Base-by-base conservation (phyloP, 2,888 invertebrate species). In the Caenorhabditis sp. region DNA sequence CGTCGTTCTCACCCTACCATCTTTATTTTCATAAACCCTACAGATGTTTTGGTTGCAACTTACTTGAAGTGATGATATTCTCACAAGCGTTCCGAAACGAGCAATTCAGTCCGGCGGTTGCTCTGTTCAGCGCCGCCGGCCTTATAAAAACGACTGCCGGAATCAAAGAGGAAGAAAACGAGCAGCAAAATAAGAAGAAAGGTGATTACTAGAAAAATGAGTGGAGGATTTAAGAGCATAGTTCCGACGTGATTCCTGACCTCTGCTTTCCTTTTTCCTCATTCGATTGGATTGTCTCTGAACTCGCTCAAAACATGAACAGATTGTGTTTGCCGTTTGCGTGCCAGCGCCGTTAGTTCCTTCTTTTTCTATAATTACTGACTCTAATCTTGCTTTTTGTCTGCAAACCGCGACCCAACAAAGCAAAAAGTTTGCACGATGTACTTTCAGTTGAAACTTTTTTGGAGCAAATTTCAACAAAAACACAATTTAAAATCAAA, bases 1-100 rank as follows among this genome's bases (percentile, higher is more conserved):
- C 63, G 27, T 24, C 43, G 15, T 9, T 32, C 35, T 26, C 35
- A 15, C 9, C 32, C 45, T 24, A 45, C 24, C 24, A 13, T 65
- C 20, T 39, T 26, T 20, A 17, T 48, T 27, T 20, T 32, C 30
- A 13, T 22, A 43, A 50, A 52, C 53, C 58, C 43, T 70, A 13
- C 45, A 43, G 55, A 32, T 53, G 24, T 8, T 45, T 9, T 22
- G 4, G 2, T 35, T 11, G 13, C 52, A 11, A 22, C 7, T 53
- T 26, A 30, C 48, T 58, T 17, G 53, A 70, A 53, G 59, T 59
- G 70, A 87, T 87, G 87, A 87, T 87, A 72, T 87, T 85, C 77
- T 82, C 87, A 39, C 87, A 87, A 79, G 83, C 86, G 43, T 87
- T 87, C 74, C 86, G 85, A 35, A 80, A 85, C 65, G 87, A 87